phyloP scores from a whole-genome alignment of 1,140 invertebrate genomes.

The Zaprionus nigranus region DNA sequence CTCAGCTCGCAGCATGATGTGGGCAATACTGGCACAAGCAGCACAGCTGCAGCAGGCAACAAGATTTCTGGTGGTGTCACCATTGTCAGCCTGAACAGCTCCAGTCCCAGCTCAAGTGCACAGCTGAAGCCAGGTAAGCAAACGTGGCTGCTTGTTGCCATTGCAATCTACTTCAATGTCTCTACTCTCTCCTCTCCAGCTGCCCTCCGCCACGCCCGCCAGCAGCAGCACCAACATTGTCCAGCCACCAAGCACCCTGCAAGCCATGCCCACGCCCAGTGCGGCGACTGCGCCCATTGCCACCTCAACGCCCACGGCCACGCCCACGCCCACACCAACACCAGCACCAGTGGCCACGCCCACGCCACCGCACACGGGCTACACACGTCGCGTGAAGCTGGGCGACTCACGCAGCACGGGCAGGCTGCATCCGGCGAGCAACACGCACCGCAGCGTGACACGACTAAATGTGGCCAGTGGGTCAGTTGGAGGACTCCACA shows the following conservation, averaged over 20 bases:
- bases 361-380: constrained; percentile 85
- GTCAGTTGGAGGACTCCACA: constrained; percentile 91
- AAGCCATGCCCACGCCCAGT: constrained; percentile 17
- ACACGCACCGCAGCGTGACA: constrained; percentile 90
- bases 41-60: constrained; percentile 38
- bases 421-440: constrained; percentile 87
- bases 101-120: constrained; percentile 47
- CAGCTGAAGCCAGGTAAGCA: not conserved
- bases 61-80: constrained; percentile 90
- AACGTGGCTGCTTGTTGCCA: rapidly evolving
- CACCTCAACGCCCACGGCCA: constrained; percentile 44
- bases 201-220: constrained; percentile 38
- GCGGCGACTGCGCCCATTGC: constrained; percentile 10
- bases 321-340: constrained; percentile 45
- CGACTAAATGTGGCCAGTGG: constrained; percentile 89
- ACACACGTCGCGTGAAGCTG: constrained; percentile 87
- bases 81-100: constrained; percentile 89
- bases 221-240: constrained; percentile 38
- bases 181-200: constrained; percentile 3
- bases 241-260: constrained; percentile 17
- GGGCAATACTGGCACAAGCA: constrained; percentile 85
- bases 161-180: not conserved
- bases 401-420: constrained; percentile 90
- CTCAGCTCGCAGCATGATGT: constrained; percentile 83
- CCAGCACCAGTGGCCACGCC: constrained; percentile 49